Conservation (phyloP, 1,140 invertebrate species). For the Heliconius eleuchia region DNA sequence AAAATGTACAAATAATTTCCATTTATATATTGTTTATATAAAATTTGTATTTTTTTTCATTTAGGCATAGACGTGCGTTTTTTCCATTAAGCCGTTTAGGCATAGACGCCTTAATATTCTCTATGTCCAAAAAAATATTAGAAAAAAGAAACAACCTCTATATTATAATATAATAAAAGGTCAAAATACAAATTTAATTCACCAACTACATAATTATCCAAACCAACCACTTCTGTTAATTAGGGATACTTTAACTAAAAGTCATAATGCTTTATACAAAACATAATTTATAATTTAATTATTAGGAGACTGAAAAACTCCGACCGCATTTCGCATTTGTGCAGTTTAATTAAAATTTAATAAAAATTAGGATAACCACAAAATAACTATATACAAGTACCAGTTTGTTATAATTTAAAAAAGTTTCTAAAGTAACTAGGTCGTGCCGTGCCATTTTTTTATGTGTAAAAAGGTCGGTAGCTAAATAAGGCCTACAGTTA, state of each 20-base stretch:
- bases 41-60: no score
- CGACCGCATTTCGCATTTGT: neutral
- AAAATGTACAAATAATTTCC: no score
- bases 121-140: no score
- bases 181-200: no score
- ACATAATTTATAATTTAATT: slow-evolving; percentile 7
- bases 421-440: neutral
- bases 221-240: neutral
- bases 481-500: slow-evolving; percentile 7
- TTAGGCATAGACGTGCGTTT: no score
- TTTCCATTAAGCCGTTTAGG: no score
- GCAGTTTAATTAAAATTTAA: slow-evolving; percentile 9
- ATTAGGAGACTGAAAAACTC: neutral
- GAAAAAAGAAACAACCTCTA: no score
- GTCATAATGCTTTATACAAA: neutral
- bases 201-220: neutral
- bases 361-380: slow-evolving; percentile 12
- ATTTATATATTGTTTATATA: no score
- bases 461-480: slow-evolving; percentile 6
- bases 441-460: neutral
- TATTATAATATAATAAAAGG: no score
- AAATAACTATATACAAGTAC: neutral
- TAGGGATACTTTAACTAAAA: neutral
- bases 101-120: no score
- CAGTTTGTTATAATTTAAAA: neutral